phyloP scores from a whole-genome alignment of 2,113 vertebrate species.

The Typhlomys cinereus region DNA sequence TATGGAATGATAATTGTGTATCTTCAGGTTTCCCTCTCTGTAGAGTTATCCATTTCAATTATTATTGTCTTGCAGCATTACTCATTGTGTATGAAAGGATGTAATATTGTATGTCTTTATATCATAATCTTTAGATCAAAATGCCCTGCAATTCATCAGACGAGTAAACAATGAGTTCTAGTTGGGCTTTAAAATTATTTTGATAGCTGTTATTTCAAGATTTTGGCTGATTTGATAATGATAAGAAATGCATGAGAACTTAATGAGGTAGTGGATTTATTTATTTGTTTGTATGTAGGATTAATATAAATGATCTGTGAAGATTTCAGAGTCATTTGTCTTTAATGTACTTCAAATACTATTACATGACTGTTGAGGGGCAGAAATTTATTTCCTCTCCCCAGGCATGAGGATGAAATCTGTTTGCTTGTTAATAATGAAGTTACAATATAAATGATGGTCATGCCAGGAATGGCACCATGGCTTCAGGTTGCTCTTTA shows the following conservation, averaged over 20 bases:
- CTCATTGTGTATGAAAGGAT: not conserved
- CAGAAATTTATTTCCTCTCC: not conserved
- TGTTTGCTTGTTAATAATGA: not conserved
- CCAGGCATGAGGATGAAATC: not conserved
- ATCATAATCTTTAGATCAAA: not conserved
- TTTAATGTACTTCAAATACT: not conserved
- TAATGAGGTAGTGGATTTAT: not conserved
- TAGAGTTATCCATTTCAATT: not conserved
- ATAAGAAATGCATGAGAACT: accelerated
- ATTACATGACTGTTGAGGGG: not conserved
- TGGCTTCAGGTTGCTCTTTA: not conserved
- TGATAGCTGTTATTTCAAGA: not conserved
- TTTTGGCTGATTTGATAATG: not conserved
- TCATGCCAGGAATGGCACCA: not conserved
- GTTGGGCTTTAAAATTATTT: not conserved
- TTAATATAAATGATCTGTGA: not conserved
- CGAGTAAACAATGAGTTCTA: not conserved
- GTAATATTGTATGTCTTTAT: not conserved
- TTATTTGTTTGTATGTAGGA: not conserved
- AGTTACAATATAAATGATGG: not conserved
- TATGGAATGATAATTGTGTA: not conserved
- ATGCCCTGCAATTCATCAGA: not conserved
- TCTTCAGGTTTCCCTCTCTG: not conserved
- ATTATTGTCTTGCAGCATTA: not conserved
- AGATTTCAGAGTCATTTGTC: not conserved